A percentile compares a stretch with the other conserved stretches of the same genome.
Conservation (phyloP, 2,113 vertebrate species). For the Eolophus roseicapilla region DNA sequence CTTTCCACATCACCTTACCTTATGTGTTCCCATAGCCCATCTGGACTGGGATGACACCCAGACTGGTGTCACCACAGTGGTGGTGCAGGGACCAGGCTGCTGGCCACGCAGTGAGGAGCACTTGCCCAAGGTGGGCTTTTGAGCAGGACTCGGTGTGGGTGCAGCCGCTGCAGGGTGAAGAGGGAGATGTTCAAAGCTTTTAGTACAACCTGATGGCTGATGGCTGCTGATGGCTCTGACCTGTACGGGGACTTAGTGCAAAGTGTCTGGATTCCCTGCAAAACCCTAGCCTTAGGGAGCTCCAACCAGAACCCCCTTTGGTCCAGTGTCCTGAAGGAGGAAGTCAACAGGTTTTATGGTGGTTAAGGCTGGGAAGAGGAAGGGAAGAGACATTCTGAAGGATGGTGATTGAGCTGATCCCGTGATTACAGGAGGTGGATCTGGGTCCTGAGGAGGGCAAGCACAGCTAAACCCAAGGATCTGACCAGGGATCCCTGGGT, state of each 20-base stretch:
- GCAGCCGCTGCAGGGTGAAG: not conserved
- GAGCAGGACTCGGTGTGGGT: not conserved
- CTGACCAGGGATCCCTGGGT: not conserved
- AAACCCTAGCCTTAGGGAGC: not conserved
- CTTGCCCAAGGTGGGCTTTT: not conserved
- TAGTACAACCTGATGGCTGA: no score
- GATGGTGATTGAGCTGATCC: not conserved
- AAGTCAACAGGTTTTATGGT: not conserved
- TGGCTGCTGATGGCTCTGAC: not conserved
- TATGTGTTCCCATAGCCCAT: not conserved
- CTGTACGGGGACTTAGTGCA: no score
- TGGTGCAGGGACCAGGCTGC: not conserved
- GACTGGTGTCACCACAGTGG: fast-evolving
- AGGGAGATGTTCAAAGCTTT: not conserved
- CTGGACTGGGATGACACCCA: not conserved
- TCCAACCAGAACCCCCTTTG: not conserved
- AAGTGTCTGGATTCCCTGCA: not conserved
- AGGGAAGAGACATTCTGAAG: not conserved
- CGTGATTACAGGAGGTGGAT: not conserved
- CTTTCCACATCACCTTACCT: not conserved
- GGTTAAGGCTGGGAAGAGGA: not conserved
- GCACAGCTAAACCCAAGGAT: not conserved
- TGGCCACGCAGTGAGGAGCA: not conserved
- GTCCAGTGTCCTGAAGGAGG: not conserved
- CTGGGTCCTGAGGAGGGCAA: not conserved